Evolutionary conservation across 2,113 vertebrate genomes (phyloP), one percentile per base, ranked within the genome.

Genomic region (Cheirogaleus medius): DNA sequence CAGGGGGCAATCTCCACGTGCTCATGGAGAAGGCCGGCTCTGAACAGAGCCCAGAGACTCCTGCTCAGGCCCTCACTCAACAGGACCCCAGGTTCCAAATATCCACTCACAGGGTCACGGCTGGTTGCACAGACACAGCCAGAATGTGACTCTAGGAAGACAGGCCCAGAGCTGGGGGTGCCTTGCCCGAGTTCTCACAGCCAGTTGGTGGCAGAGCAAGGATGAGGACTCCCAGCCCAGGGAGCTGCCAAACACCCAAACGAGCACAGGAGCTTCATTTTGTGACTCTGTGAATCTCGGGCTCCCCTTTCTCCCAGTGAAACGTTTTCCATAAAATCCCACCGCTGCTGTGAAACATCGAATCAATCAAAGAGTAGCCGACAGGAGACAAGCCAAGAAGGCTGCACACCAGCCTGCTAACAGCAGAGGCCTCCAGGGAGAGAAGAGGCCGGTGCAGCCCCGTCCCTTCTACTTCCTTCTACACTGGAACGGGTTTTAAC

Each of bases 41-140:
- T 5, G 58, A 47, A 4, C 0, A 2, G 17, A 56, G 37, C 37
- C 42, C 1, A 60, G 20, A 32, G 58, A 58, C 49, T 21, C 60
- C n/a, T 15, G 15, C 32, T 47, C 42, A 17, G 60, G 37, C 8
- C 56, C 42, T 47, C 14, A 17, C 34, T 4, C 23, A 15, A 17
- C 44, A 20, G 42, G 25, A 42, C 29, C n/a, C 10, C 3, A 10
- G 13, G 49, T 23, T 49, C 63, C 80, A 32, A 27, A 42, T 8
- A 21, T 6, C 29, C 15, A 1, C 0, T 0, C 8, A 32, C 8
- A 2, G 32, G 56, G 21, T 27, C 58, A 32, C 10, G 0, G 9
- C 11, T 5, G 39, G 34, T 12, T 14, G 37, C 7, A 20, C 37
- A 52, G 34, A 42, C 8, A 15, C 25, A n/a, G 15, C 27, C 34